Evolutionary conservation across 2,888 invertebrate genomes (phyloP).

Genomic region (Brenthis daphne): DNA sequence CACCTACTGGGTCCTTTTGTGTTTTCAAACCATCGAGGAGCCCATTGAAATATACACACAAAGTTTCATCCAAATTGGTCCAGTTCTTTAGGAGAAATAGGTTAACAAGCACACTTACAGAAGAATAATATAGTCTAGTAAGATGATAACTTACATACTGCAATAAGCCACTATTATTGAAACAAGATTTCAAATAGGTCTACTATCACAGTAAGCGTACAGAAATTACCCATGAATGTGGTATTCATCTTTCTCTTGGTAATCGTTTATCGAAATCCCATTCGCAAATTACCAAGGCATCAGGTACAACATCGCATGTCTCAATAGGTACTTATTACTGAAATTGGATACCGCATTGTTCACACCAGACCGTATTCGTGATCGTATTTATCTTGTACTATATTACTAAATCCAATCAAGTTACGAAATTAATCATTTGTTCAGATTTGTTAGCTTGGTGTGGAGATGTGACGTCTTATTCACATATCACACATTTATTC

Average conservation of each 20-base stretch:
- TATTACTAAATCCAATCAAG: conserved; percentile 36
- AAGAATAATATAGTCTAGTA: too few species aligned
- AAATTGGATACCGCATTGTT: conserved; percentile 32
- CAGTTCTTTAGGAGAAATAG: too few species aligned
- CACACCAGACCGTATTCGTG: conserved; percentile 26
- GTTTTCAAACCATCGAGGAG: too few species aligned
- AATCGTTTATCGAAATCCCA: conserved; percentile 13
- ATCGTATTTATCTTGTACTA: conserved; percentile 30
- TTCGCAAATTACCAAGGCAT: conserved; percentile 21
- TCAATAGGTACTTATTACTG: conserved; percentile 27
- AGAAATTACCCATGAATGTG: background rate
- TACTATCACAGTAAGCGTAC: background rate
- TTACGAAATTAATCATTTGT: conserved; percentile 36
- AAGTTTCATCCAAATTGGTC: too few species aligned
- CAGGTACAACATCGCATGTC: conserved; percentile 18
- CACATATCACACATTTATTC: background rate
- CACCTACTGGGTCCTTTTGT: too few species aligned
- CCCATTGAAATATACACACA: too few species aligned
- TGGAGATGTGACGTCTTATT: conserved; percentile 5
- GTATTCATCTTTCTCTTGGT: too few species aligned
- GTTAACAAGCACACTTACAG: too few species aligned
- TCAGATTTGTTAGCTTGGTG: conserved; percentile 21
- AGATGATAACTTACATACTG: too few species aligned
- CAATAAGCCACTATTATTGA: background rate
- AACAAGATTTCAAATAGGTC: background rate